Evolutionary conservation across 1,140 invertebrate genomes (phyloP), one percentile per base, ranked within the genome.

Genomic region (Tyrophagus putrescentiae): DNA sequence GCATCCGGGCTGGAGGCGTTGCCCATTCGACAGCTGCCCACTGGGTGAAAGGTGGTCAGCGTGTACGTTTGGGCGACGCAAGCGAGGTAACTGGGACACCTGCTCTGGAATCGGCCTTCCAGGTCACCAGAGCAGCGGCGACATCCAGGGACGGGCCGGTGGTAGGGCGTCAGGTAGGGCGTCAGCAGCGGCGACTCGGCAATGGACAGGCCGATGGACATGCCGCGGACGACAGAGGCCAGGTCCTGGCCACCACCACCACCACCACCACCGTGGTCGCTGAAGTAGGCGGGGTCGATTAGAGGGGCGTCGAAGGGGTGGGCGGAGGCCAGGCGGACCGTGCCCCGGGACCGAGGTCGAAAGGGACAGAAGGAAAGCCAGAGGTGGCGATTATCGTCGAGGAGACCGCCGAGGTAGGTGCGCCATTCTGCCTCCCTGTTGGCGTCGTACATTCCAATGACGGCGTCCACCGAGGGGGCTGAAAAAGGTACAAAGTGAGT

Each of bases 221-320:
- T 18, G n/a, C 59, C 31, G 21, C 62, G 60, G 1, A 65, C 64
- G 27, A 56, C 60, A 34, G 32, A 60, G n/a, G 34, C 80, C 73
- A 21, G 82, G 64, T 85, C 83, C 25, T 80, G 77, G n/a, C n/a
- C n/a, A n/a, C n/a, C n/a, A n/a, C n/a, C n/a, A n/a, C n/a, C n/a
- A n/a, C n/a, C n/a, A n/a, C n/a, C n/a, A n/a, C n/a, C n/a, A n/a
- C n/a, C n/a, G 1, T 75, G 62, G 69, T 82, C 70, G 29, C 77
- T 75, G 64, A 93, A 82, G 67, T 93, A 94, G 68, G 91, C 92
- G 0, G 92, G 87, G 69, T 90, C 84, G 48, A 97, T 90, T n/a
- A 88, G 76, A 0, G 93, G 93, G 69, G 89, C 84, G 61, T 90
- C 83, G 62, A 82, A 84, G 0, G 92, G 93, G 73, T 92, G 85